Percentiles rank a stretch among this genome's conserved stretches.
Conservation (phyloP, 2,113 vertebrate species). For the Scolopax mira region DNA sequence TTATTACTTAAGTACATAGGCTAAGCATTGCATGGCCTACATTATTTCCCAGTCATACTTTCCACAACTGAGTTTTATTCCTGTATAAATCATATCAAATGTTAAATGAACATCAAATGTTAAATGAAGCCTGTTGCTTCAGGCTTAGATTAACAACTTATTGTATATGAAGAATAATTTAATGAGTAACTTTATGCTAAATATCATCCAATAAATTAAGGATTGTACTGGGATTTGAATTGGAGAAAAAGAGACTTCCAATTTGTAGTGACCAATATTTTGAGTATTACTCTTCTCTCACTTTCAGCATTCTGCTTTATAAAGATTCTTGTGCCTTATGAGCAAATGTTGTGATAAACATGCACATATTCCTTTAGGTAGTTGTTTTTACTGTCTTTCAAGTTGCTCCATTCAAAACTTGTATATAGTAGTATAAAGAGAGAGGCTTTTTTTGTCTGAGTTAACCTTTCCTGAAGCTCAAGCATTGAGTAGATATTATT, state of each 20-base stretch:
- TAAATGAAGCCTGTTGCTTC: background rate
- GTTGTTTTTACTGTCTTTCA: background rate
- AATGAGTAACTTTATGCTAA: background rate
- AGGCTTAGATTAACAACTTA: background rate
- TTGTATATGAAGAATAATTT: background rate
- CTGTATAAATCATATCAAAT: background rate
- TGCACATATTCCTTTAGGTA: background rate
- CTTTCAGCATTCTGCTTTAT: background rate
- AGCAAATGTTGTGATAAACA: background rate
- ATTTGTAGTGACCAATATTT: background rate
- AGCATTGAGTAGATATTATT: background rate
- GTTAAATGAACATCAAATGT: background rate
- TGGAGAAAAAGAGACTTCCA: background rate
- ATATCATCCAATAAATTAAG: background rate
- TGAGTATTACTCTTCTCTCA: background rate
- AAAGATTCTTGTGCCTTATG: background rate
- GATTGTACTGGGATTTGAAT: background rate
- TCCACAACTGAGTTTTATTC: background rate
- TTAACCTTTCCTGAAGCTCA: background rate
- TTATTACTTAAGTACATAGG: background rate
- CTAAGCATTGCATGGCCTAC: background rate
- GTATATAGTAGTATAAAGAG: background rate
- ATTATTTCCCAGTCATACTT: background rate
- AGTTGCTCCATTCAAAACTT: background rate
- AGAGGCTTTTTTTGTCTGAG: background rate